Base-by-base conservation (phyloP, 2,888 invertebrate genomes). In the Cosmorhoe ocellata region DNA sequence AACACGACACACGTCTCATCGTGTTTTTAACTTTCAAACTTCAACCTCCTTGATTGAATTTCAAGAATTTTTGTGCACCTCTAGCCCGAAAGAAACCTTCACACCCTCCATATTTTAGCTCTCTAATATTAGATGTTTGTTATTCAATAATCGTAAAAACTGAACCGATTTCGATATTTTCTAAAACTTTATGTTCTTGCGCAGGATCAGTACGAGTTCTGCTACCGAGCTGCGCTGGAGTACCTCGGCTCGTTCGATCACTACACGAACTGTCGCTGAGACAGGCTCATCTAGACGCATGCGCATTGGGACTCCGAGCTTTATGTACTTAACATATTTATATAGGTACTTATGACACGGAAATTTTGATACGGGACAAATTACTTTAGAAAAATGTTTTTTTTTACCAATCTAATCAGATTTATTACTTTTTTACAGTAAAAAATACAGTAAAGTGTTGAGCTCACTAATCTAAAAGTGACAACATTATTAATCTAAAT, bases 201-300 rank as follows among this genome's bases (percentile, higher is more conserved):
- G 24, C 88, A 97, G 97, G 99, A 99, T 91, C 99, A 99, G 90
- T 99, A 99, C 91, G 98, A 99, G 88, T 99, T 99, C 92, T 99
- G 99, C 91, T 99, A 99, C 91, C 95, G 98, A 71, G 99, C 99
- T 56, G 98, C 99, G 69, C 92, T 99, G 82, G 99, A 99, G 84
- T 99, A 99, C 91, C 93, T 99, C 81, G 98, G 98, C 68, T 98
- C 98, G 14, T 99, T 99, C 89, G 98, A 99, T 91, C 98, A 99
- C 87, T 97, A 97, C 91, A 94, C 96, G 81, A 96, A 95, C 92
- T 96, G 94, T 95, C 90, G 83, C 70, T 89, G 87, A 89, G 87
- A 87, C 72, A 66, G 75, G 67, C 90, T 90, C 63, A 88, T 90
- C 66, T 90, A 82, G 10, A 38, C 39, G 26, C 34, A 22, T 22